A percentile compares a stretch with the other conserved stretches of the same genome.
Conservation (phyloP, 2,797 vertebrate species). For the Betta splendens region DNA sequence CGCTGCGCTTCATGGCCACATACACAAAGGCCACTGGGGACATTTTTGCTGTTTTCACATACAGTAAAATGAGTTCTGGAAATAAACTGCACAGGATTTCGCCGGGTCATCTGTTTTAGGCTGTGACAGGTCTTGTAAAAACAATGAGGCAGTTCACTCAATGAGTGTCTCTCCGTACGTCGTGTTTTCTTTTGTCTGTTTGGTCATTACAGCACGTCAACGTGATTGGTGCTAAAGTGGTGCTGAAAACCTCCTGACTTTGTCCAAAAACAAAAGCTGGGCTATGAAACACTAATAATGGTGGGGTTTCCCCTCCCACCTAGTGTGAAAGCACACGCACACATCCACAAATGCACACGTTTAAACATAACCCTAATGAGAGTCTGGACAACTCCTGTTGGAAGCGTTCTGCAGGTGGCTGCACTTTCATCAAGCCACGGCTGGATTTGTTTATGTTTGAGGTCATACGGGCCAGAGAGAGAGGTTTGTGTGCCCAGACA, state of each 20-base stretch:
- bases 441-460: constrained; percentile 79
- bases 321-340: constrained; percentile 50
- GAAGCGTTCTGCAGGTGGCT: constrained; percentile 81
- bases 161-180: constrained; percentile 55
- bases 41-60: constrained; percentile 36
- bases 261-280: constrained; percentile 71
- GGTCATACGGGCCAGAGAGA: constrained; percentile 70
- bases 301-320: constrained; percentile 57
- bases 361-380: constrained; percentile 65
- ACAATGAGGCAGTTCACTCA: constrained; percentile 56
- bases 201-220: constrained; percentile 72
- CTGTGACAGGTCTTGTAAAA: constrained; percentile 64
- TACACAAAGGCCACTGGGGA: constrained; percentile 17
- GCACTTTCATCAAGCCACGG: constrained; percentile 77
- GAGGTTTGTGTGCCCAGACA: constrained; percentile 68
- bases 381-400: constrained; percentile 68
- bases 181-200: constrained; percentile 77
- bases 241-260: constrained; percentile 70
- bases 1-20: constrained; percentile 27
- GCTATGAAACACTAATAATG: constrained; percentile 73
- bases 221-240: constrained; percentile 65
- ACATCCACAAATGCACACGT: constrained; percentile 49
- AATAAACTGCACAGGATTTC: constrained; percentile 56
- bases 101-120: constrained; percentile 59
- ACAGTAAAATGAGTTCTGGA: constrained; percentile 61